These are phyloP conservation scores for Muscicapa adusta DNA, from an alignment of 2,113 vertebrate genomes.

Conservation along the genomic window DNA sequence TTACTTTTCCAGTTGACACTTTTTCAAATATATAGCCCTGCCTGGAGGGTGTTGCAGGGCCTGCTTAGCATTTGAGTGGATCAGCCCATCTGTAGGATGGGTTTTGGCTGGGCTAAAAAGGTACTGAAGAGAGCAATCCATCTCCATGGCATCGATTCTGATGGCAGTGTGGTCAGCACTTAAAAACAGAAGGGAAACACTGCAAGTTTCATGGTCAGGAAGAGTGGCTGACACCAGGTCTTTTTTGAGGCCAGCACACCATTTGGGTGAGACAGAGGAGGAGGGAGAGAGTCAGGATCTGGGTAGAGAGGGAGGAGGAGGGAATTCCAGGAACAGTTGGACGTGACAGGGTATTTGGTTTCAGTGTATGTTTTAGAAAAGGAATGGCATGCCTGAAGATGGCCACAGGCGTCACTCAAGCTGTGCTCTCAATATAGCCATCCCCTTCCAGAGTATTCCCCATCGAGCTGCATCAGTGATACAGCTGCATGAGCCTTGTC, in stretches of 20 bases:
- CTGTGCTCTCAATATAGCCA: neutral
- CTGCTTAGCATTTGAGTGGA: neutral
- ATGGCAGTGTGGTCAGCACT: neutral
- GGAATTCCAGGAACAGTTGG: neutral
- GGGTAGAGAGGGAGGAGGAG: neutral
- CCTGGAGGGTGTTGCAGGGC: neutral
- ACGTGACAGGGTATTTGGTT: neutral
- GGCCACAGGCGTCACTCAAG: neutral
- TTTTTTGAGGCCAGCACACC: neutral
- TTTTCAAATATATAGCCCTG: neutral
- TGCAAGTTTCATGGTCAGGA: neutral
- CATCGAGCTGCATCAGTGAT: neutral
- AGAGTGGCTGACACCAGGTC: neutral
- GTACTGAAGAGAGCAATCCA: neutral
- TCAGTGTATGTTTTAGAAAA: constrained; percentile 8
- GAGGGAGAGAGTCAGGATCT: neutral
- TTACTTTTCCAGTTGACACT: neutral
- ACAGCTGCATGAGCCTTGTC: neutral
- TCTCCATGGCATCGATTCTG: neutral
- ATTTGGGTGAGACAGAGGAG: neutral
- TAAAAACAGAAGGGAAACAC: neutral
- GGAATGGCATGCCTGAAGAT: neutral
- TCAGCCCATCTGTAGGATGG: neutral
- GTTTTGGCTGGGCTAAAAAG: neutral
- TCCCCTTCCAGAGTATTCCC: neutral